Conservation (phyloP, 2,888 invertebrate species). For the Unio delphinus region DNA sequence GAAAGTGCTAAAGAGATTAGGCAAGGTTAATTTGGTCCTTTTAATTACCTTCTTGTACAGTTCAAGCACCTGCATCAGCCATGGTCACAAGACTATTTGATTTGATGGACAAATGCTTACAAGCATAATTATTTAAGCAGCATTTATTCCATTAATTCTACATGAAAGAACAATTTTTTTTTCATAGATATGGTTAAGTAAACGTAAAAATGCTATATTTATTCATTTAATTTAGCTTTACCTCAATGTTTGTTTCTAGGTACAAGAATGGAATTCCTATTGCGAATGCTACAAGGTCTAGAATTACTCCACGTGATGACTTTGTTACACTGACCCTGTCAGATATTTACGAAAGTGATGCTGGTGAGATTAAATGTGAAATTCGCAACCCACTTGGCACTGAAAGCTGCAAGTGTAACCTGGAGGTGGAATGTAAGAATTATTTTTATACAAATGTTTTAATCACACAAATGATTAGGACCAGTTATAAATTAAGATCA, state of each 20-base stretch:
- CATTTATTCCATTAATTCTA: background rate
- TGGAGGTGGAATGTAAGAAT: constrained; percentile 86
- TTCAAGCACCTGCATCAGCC: too few species aligned
- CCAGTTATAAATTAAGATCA: too few species aligned
- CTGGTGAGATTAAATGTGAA: constrained; percentile 96
- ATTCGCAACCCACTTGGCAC: constrained; percentile 93
- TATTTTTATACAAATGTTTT: too few species aligned
- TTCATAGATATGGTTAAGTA: background rate
- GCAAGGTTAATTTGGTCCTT: too few species aligned
- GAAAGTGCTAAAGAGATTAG: too few species aligned
- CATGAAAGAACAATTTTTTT: background rate
- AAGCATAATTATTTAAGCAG: background rate
- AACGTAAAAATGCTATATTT: background rate
- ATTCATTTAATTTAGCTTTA: background rate
- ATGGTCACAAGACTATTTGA: background rate
- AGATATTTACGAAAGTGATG: constrained; percentile 91
- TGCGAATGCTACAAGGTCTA: constrained; percentile 75
- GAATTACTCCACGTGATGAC: constrained; percentile 79
- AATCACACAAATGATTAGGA: too few species aligned
- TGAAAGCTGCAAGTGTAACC: constrained; percentile 87
- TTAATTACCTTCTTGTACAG: too few species aligned
- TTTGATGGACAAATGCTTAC: background rate
- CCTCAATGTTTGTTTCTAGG: constrained; percentile 44
- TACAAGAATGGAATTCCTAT: constrained; percentile 69
- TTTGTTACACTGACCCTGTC: constrained; percentile 88